Evolutionary conservation across 2,113 vertebrate species (phyloP).

Genomic region (Silurus meridionalis): DNA sequence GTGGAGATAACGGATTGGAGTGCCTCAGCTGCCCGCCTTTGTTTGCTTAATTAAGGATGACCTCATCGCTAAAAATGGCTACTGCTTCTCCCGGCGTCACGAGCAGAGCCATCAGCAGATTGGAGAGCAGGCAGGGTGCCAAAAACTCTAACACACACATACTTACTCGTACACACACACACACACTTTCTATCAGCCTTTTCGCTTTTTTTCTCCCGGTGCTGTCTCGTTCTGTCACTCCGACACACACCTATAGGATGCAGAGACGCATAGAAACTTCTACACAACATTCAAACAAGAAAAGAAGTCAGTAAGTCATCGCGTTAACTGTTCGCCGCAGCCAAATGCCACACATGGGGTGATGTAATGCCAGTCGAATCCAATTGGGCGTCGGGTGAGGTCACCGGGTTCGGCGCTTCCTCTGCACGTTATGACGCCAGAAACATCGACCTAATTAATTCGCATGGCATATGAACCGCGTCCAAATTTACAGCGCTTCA

Average conservation of each 20-base stretch:
- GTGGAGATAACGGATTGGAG: conserved; percentile 76
- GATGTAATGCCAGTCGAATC: conserved; percentile 23
- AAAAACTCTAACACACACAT: conserved; percentile 52
- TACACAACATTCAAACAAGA: background rate
- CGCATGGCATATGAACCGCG: background rate
- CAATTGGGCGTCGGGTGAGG: conserved; percentile 20
- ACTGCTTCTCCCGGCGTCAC: conserved; percentile 75
- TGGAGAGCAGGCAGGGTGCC: conserved; percentile 76
- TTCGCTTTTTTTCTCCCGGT: background rate
- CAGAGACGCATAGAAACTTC: background rate
- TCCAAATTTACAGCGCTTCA: conserved; percentile 10
- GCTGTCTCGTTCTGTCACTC: background rate
- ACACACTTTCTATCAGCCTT: background rate
- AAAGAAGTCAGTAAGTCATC: background rate
- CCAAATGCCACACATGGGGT: conserved; percentile 21
- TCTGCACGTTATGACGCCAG: conserved; percentile 10
- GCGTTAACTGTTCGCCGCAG: background rate
- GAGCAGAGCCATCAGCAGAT: conserved; percentile 79
- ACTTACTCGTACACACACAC: background rate
- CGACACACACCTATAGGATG: conserved; percentile 2
- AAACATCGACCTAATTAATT: conserved; percentile 42
- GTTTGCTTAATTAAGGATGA: conserved; percentile 81
- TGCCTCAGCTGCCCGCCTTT: conserved; percentile 75
- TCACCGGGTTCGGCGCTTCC: conserved; percentile 18
- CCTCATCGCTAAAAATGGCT: conserved; percentile 82